phyloP scores from a whole-genome alignment of 1,140 invertebrate genomes.

The Bombus sibiricus region DNA sequence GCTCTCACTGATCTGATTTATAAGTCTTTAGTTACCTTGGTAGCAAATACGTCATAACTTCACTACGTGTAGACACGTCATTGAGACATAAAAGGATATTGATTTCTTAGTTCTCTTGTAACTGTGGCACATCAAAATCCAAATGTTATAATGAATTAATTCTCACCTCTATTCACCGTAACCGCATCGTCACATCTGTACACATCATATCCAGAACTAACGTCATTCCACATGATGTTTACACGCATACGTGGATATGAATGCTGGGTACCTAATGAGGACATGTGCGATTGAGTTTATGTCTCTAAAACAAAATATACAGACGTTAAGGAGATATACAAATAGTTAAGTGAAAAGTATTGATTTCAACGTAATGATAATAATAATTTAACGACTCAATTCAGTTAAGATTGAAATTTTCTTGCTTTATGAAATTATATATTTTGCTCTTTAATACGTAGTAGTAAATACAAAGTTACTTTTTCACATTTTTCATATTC shows the following conservation, averaged over 20 bases:
- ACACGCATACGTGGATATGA: not conserved
- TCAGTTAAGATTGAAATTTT: too few species aligned
- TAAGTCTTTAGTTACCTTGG: conserved; percentile 52
- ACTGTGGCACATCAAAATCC: conserved; percentile 19
- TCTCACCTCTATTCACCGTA: not conserved
- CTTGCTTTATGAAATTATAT: too few species aligned
- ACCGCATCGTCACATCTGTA: not conserved
- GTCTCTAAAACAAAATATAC: not conserved
- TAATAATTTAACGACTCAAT: too few species aligned
- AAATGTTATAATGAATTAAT: conserved; percentile 33
- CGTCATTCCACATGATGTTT: not conserved
- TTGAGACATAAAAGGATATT: conserved; percentile 48
- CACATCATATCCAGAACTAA: not conserved
- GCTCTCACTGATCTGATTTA: conserved; percentile 31
- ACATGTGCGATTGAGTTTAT: not conserved
- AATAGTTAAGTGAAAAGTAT: too few species aligned
- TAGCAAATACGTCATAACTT: conserved; percentile 56
- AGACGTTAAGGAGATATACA: too few species aligned
- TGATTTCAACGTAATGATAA: too few species aligned
- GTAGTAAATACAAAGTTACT: too few species aligned
- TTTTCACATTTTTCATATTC: too few species aligned
- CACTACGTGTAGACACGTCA: conserved; percentile 26
- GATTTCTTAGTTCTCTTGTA: conserved; percentile 49
- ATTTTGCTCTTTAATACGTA: too few species aligned
- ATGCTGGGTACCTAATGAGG: not conserved